These are phyloP conservation scores for Motacilla alba DNA, from an alignment of 2,113 vertebrate species.

Conservation along the genomic window DNA sequence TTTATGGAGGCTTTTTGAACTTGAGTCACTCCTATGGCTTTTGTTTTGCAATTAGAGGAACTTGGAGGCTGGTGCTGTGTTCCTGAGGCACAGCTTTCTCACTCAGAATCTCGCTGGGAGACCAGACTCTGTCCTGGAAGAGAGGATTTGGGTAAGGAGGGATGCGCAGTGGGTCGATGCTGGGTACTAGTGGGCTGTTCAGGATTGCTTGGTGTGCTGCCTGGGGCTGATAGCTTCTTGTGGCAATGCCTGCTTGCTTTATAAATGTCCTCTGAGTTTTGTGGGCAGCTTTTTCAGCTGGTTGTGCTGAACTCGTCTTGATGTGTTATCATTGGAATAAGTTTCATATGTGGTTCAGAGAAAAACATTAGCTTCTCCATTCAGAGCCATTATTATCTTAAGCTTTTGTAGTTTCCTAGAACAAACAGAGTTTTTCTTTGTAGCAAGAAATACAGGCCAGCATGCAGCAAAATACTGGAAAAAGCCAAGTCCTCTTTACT, in stretches of 20 bases:
- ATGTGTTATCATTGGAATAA: background rate
- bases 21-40: background rate
- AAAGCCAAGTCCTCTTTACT: background rate
- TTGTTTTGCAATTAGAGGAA: background rate
- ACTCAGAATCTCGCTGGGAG: accelerated
- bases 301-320: background rate
- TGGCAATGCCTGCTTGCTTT: background rate
- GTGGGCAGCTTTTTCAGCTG: background rate
- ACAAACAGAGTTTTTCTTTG: background rate
- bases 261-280: background rate
- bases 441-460: background rate
- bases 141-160: background rate
- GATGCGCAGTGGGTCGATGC: accelerated
- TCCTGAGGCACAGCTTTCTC: background rate
- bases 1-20: background rate
- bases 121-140: background rate
- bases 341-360: background rate
- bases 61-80: background rate
- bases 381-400: background rate
- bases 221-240: accelerated
- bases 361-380: background rate
- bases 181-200: background rate
- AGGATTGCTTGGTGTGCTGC: background rate
- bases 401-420: background rate
- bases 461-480: background rate